Conservation (phyloP, 2,797 vertebrate species). For the Sebastes baramenuke region DNA sequence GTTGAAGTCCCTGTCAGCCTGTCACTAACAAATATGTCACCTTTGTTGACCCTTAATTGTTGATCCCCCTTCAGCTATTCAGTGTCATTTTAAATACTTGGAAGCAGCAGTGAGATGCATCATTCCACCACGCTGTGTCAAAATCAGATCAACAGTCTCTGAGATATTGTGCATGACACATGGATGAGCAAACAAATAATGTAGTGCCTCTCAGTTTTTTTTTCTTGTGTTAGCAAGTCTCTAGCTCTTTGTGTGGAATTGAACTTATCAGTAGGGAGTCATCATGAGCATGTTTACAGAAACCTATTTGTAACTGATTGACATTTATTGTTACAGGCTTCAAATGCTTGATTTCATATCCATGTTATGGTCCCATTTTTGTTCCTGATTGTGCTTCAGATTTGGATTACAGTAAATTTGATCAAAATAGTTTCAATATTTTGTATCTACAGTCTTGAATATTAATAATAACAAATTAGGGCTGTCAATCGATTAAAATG, state of each 20-base stretch:
- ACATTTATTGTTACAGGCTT: background rate
- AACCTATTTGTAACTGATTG: background rate
- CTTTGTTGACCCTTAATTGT: slow-evolving; percentile 68
- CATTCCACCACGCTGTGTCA: slow-evolving; percentile 47
- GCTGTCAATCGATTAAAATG: no score
- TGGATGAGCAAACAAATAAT: slow-evolving; percentile 44
- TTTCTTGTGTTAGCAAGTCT: background rate
- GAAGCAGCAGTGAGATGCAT: slow-evolving; percentile 44
- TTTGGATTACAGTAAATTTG: background rate
- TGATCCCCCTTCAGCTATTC: slow-evolving; percentile 63
- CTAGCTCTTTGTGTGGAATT: background rate
- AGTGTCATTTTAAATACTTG: slow-evolving; percentile 65
- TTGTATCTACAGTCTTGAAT: background rate
- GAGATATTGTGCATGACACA: slow-evolving; percentile 46
- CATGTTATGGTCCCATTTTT: background rate
- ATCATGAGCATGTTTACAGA: background rate
- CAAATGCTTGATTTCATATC: background rate
- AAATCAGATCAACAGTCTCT: slow-evolving; percentile 35
- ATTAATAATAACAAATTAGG: background rate
- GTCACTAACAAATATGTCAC: slow-evolving; percentile 60
- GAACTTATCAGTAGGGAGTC: background rate
- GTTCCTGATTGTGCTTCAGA: background rate
- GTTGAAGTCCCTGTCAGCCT: slow-evolving; percentile 51
- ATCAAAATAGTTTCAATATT: background rate
- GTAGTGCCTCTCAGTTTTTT: background rate